Conservation (phyloP, 2,888 invertebrate species). For the Patella depressa region DNA sequence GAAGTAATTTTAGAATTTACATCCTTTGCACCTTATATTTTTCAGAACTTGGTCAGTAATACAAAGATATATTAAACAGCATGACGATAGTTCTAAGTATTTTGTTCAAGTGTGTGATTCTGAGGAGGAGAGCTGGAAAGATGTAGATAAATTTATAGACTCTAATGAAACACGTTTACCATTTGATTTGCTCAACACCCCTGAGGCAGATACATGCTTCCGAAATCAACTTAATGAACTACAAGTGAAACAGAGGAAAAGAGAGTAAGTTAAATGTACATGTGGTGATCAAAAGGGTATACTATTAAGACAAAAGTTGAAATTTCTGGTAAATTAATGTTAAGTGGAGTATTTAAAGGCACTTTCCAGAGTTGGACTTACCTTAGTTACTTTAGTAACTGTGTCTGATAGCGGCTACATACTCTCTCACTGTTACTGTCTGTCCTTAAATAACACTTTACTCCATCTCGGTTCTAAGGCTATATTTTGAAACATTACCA, state of each 20-base stretch:
- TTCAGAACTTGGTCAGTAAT: constrained; percentile 90
- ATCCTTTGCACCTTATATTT: neutral
- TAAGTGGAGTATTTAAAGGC: too few relatives aligned
- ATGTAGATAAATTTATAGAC: constrained; percentile 79
- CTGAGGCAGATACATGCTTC: constrained; percentile 92
- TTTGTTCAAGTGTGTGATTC: constrained; percentile 89
- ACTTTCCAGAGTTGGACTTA: too few relatives aligned
- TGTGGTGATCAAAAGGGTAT: neutral
- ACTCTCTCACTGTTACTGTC: too few relatives aligned
- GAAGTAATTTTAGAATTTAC: neutral
- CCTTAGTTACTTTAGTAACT: too few relatives aligned
- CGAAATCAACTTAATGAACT: constrained; percentile 91
- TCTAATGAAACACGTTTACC: constrained; percentile 84
- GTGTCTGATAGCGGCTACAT: too few relatives aligned
- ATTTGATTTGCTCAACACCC: constrained; percentile 90
- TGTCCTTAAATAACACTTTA: too few relatives aligned
- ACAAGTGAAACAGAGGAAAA: constrained; percentile 90
- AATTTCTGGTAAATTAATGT: too few relatives aligned
- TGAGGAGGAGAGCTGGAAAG: constrained; percentile 83
- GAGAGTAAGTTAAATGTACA: constrained; percentile 80
- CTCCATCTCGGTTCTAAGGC: too few relatives aligned
- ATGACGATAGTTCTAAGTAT: constrained; percentile 93
- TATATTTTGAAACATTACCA: too few relatives aligned
- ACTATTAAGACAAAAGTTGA: too few relatives aligned
- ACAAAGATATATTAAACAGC: constrained; percentile 86